These are phyloP conservation scores for Rhizoglyphus robini DNA, from an alignment of 1,140 invertebrate species.

Conservation along the genomic window DNA sequence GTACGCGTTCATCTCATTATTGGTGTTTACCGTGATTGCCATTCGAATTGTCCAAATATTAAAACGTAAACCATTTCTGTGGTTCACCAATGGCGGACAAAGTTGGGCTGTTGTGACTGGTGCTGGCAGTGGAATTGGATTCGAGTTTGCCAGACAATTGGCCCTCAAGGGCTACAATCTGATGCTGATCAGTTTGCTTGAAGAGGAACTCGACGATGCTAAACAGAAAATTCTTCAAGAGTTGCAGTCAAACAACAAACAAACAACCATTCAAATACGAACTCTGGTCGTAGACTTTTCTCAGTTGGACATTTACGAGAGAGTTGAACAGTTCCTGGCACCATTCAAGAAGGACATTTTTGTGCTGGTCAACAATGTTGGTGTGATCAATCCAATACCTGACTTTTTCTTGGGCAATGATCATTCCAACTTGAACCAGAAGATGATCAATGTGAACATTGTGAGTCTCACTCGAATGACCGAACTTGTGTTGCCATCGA, in stretches of 20 bases:
- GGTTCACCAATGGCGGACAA: no score
- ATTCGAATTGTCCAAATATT: background rate
- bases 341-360: conserved; percentile 32
- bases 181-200: no score
- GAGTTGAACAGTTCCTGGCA: background rate
- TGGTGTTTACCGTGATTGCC: no score
- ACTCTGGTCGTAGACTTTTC: background rate
- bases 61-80: background rate
- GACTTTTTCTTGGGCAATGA: conserved; percentile 16
- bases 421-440: no score
- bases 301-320: conserved; percentile 45
- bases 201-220: background rate
- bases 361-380: conserved; percentile 20
- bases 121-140: no score
- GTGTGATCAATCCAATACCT: conserved; percentile 12
- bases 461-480: no score
- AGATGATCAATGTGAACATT: no score
- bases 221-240: background rate
- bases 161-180: background rate
- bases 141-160: no score
- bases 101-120: no score
- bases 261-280: background rate
- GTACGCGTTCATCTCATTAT: no score
- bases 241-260: background rate
- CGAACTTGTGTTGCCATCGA: no score